Evolutionary conservation across 2,797 vertebrate species (phyloP).

Genomic region (Tenualosa thibaudeaui): DNA sequence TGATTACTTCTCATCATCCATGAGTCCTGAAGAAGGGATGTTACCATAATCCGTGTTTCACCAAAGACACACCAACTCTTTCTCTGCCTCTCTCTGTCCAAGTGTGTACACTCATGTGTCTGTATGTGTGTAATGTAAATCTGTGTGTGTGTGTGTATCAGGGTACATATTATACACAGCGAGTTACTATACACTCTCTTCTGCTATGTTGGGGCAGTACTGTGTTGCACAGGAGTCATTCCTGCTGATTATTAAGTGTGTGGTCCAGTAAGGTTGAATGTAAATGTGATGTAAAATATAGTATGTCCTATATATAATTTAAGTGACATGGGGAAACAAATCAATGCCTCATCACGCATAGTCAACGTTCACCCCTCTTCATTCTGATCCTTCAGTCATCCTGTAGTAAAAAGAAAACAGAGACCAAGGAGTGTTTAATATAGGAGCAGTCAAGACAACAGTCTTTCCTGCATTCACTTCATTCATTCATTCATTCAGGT

Average conservation of each 20-base stretch:
- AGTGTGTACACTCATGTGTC: too few species aligned
- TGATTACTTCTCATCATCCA: neutral
- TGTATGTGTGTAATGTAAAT: neutral
- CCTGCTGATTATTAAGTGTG: neutral
- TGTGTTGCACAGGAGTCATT: too few species aligned
- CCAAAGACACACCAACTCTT: neutral
- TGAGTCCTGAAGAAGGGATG: neutral
- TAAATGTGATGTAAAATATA: too few species aligned
- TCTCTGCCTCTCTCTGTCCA: too few species aligned
- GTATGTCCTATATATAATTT: too few species aligned
- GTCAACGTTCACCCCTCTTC: too few species aligned
- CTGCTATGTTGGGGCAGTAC: too few species aligned
- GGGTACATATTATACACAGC: neutral
- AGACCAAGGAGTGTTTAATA: neutral
- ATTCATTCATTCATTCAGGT: neutral
- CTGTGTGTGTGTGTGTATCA: neutral
- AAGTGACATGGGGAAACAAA: too few species aligned
- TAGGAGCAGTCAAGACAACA: too few species aligned
- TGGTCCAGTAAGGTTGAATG: neutral
- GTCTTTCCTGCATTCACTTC: neutral
- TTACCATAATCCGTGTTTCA: neutral
- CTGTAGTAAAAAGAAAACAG: conserved; percentile 53
- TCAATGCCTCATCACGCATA: too few species aligned
- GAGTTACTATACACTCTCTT: too few species aligned
- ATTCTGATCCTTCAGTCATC: conserved; percentile 53